Percentiles rank a stretch among this genome's conserved stretches.
Evolutionary conservation across 2,797 vertebrate species (phyloP).

Genomic region (Clarias platycephalus): DNA sequence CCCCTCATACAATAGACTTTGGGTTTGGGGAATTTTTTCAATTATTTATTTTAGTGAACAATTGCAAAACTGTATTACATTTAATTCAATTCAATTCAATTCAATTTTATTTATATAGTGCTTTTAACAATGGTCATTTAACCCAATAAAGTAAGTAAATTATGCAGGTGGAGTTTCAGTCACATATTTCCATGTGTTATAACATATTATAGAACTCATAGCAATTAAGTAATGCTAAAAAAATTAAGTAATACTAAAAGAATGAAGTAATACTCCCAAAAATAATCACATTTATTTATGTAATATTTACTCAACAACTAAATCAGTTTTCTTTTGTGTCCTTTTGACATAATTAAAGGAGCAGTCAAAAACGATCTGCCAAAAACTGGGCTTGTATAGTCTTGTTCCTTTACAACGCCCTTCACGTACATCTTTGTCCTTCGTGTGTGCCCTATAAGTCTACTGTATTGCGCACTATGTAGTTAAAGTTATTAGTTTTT

Average conservation of each 20-base stretch:
- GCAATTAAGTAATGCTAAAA: neutral
- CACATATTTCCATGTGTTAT: neutral
- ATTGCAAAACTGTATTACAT: neutral
- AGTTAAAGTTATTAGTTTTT: neutral
- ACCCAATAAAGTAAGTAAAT: neutral
- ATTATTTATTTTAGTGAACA: no score
- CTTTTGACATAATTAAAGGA: neutral
- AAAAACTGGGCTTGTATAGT: neutral
- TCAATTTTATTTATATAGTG: no score
- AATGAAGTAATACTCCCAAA: no score
- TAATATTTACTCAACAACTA: neutral
- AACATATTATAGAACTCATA: neutral
- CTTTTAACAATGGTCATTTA: no score
- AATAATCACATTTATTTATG: neutral
- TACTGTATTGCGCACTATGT: neutral
- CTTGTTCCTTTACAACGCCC: slow-evolving; percentile 21
- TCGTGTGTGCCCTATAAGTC: neutral
- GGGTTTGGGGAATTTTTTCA: no score
- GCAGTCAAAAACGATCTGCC: neutral
- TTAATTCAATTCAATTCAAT: no score
- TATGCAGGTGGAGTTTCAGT: neutral
- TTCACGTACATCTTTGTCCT: neutral
- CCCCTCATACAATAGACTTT: no score
- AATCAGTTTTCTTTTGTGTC: neutral
- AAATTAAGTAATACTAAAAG: neutral